Evolutionary conservation across 2,888 invertebrate genomes (phyloP), one percentile per base, ranked within the genome.

Genomic region (Hydropsyche betteni): DNA sequence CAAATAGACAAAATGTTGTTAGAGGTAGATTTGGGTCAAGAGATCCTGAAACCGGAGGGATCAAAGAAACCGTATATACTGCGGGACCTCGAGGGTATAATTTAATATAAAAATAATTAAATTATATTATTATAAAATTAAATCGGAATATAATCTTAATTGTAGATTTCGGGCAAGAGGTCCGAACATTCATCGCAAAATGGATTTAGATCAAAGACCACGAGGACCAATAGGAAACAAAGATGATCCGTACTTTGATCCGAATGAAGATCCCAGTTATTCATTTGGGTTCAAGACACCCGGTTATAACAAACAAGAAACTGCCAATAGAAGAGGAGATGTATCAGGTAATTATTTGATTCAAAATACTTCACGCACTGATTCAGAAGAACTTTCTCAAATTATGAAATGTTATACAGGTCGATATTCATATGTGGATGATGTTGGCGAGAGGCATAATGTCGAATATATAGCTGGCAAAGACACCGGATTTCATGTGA

Each of bases 391-490:
- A 52, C 12, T 44, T 44, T 38, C 50, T 16, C 51, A 16, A 34
- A 14, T 58, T 36, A 38, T 5, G 12, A 44, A 69, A 69, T 69
- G 44, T 24, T 33, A 8, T 8, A 70, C 36, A 87, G 92, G 92
- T 16, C 88, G 90, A 77, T 94, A 93, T 82, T 90, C 92, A 0
- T 94, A 89, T 82, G 84, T 92, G 24, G 93, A 93, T 80, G 93
- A 94, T 81, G 89, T 92, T 38, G 94, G 94, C 0, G 92, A 93
- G 81, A 86, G 91, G 0, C 93, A 93, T 81, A 91, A 91, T 80
- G 93, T 94, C 0, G 90, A 92, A 33, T 94, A 92, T 84, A 90
- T 92, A 53, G 94, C 94, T 4, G 93, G 93, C 0, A 88, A 92
- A 55, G 91, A 91, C 78, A 93, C 91, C 0, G 94, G 94, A 0